Conservation (phyloP, 2,888 invertebrate species). For the Urechis unicinctus region DNA sequence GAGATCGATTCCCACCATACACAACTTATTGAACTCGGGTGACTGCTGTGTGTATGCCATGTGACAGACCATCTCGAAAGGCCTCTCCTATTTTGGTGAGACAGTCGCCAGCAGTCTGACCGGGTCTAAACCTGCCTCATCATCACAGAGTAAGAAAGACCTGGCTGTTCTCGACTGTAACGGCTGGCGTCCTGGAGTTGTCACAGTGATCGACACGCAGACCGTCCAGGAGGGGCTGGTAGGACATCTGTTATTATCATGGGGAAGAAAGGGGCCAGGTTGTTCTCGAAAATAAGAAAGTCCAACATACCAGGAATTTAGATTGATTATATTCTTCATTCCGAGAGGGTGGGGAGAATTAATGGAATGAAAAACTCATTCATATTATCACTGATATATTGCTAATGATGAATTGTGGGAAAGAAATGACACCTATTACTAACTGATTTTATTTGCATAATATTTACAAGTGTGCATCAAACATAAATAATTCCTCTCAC, state of each 20-base stretch:
- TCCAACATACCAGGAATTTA: too few relatives aligned
- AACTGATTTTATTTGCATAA: not conserved
- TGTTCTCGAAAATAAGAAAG: too few relatives aligned
- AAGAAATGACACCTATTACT: not conserved
- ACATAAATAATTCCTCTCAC: too few relatives aligned
- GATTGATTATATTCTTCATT: too few relatives aligned
- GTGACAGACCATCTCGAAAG: conserved; percentile 73
- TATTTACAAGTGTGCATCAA: too few relatives aligned
- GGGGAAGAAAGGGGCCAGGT: too few relatives aligned
- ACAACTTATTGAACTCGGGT: too few relatives aligned
- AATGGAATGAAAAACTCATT: too few relatives aligned
- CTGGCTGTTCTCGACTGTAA: conserved; percentile 16
- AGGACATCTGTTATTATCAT: too few relatives aligned
- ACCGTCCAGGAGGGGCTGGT: conserved; percentile 27
- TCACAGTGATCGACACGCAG: conserved; percentile 72
- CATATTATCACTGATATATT: too few relatives aligned
- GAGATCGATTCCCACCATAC: too few relatives aligned
- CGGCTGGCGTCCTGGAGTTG: conserved; percentile 65
- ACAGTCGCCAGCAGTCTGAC: conserved; percentile 85
- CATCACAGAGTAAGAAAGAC: conserved; percentile 24
- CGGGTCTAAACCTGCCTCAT: conserved; percentile 54
- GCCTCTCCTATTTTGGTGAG: conserved; percentile 75
- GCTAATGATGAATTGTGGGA: not conserved
- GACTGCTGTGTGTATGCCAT: not conserved
- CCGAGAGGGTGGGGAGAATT: too few relatives aligned